A percentile compares a stretch with the other conserved stretches of the same genome.
phyloP scores from a whole-genome alignment of 2,797 vertebrate genomes.

The Bufotes viridis region DNA sequence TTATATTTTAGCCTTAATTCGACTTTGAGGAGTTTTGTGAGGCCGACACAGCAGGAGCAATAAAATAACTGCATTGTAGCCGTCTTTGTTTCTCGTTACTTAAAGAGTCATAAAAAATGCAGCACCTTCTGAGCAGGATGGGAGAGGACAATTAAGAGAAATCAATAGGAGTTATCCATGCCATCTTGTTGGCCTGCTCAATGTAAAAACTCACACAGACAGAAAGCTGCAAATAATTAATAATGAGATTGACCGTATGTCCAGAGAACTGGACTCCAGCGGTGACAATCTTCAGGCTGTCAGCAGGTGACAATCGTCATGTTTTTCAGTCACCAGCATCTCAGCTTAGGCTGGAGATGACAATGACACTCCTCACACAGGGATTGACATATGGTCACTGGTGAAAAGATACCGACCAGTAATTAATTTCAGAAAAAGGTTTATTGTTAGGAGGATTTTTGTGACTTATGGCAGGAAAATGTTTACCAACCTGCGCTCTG shows the following conservation, averaged over 20 bases:
- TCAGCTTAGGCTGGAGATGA: constrained; percentile 32
- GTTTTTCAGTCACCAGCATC: constrained; percentile 51
- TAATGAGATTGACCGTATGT: constrained; percentile 55
- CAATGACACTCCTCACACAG: constrained; percentile 23
- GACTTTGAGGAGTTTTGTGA: background rate
- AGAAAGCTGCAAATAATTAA: constrained; percentile 59
- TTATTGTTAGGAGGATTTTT: constrained; percentile 35
- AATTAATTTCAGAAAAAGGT: constrained; percentile 40
- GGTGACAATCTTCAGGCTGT: constrained; percentile 50
- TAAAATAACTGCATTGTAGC: constrained; percentile 22
- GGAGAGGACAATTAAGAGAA: constrained; percentile 57
- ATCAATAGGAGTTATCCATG: constrained; percentile 48
- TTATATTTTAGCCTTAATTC: background rate
- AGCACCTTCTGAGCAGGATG: constrained; percentile 40
- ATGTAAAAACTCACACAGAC: constrained; percentile 57
- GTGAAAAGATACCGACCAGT: constrained; percentile 38
- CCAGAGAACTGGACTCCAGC: constrained; percentile 47
- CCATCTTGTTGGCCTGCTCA: constrained; percentile 51
- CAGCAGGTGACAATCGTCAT: constrained; percentile 26
- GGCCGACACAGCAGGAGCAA: background rate
- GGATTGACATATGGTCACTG: constrained; percentile 57
- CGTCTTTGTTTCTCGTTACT: constrained; percentile 29
- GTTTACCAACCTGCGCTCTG: background rate
- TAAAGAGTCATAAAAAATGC: constrained; percentile 58
- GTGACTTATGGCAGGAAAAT: constrained; percentile 16